Percentiles rank a stretch among this genome's conserved stretches.
These are phyloP conservation scores for Todiramphus chloris DNA, from an alignment of 2,113 vertebrate genomes.

Conservation along the genomic window DNA sequence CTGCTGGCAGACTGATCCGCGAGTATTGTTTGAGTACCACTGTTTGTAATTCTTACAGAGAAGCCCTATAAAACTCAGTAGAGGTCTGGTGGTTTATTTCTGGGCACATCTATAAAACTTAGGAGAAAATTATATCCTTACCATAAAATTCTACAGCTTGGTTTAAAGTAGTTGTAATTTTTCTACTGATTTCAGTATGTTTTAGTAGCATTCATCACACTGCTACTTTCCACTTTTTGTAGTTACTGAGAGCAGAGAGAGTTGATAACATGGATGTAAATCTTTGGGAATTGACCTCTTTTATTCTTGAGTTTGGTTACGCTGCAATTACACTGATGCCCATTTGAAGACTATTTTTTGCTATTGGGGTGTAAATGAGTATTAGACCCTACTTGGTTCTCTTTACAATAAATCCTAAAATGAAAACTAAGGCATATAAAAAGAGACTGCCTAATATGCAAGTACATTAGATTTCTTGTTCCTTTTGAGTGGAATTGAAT, in stretches of 20 bases:
- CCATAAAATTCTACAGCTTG: constrained; percentile 42
- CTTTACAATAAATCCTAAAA: background rate
- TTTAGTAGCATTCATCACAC: background rate
- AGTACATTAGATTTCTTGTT: background rate
- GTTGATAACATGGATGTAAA: background rate
- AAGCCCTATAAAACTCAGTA: constrained; percentile 45
- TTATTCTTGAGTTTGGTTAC: background rate
- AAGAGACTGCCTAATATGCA: background rate
- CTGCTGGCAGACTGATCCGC: constrained; percentile 41
- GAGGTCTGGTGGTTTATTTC: constrained; percentile 60
- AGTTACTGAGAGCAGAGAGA: background rate
- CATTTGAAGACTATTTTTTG: background rate
- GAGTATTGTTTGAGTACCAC: constrained; percentile 48
- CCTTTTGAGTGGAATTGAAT: background rate
- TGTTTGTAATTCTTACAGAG: constrained; percentile 55
- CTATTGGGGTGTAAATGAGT: background rate
- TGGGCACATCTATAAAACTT: constrained; percentile 46
- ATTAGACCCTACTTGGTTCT: background rate
- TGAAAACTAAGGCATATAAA: background rate
- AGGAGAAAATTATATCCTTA: constrained; percentile 62
- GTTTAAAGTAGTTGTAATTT: constrained; percentile 59
- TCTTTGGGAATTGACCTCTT: background rate
- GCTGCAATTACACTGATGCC: background rate
- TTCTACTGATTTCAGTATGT: constrained; percentile 44
- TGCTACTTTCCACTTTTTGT: background rate